Percentiles rank a stretch among this genome's conserved stretches.
These are phyloP conservation scores for Pseudocheirus occidentalis DNA, from an alignment of 2,797 vertebrate genomes.

Conservation along the genomic window DNA sequence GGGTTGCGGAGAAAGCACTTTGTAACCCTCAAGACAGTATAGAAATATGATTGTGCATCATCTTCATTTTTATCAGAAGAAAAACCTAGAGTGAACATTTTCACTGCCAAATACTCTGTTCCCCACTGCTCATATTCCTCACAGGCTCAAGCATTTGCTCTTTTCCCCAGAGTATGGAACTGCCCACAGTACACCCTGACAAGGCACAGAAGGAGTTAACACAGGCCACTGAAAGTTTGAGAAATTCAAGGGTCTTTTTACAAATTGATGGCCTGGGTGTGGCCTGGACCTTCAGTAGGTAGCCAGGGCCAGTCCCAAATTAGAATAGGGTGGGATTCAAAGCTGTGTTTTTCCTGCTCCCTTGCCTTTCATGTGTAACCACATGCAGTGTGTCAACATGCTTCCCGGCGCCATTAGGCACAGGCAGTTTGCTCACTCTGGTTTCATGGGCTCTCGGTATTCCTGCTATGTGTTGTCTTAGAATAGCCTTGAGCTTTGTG, in stretches of 20 bases:
- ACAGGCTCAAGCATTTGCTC: neutral
- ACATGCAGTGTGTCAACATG: constrained; percentile 77
- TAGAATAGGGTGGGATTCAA: constrained; percentile 70
- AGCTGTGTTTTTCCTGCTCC: constrained; percentile 63
- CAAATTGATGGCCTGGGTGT: constrained; percentile 52
- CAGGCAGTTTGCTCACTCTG: constrained; percentile 62
- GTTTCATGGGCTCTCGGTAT: constrained; percentile 76
- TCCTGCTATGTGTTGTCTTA: constrained; percentile 77
- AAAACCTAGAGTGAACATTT: neutral
- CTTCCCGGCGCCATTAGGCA: constrained; percentile 75
- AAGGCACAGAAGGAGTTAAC: constrained; percentile 57
- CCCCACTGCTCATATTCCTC: neutral
- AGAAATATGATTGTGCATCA: neutral
- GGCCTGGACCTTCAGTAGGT: constrained; percentile 62
- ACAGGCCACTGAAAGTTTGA: constrained; percentile 11
- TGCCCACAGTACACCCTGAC: neutral
- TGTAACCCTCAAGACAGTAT: neutral
- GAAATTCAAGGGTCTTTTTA: constrained; percentile 65
- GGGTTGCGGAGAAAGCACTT: neutral
- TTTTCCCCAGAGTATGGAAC: constrained; percentile 13
- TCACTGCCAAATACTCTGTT: neutral
- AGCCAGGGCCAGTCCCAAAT: constrained; percentile 64
- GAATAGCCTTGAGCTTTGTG: constrained; percentile 64
- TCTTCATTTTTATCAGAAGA: neutral
- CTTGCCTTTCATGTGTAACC: constrained; percentile 80